Evolutionary conservation across 2,888 invertebrate genomes (phyloP).

Genomic region (Abrostola triplasia): DNA sequence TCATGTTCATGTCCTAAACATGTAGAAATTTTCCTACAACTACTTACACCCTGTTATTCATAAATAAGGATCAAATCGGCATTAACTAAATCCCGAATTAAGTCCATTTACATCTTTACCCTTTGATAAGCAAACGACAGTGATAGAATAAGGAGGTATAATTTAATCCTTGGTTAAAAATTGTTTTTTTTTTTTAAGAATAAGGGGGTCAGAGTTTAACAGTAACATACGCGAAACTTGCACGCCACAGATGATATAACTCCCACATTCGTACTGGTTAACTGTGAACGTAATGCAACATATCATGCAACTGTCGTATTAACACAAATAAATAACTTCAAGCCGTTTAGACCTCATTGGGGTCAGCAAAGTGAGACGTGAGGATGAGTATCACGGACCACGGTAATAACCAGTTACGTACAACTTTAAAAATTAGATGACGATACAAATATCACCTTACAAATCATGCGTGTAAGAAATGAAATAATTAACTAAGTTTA

Average conservation of each 20-base stretch:
- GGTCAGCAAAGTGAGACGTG: constrained; percentile 69
- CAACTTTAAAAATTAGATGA: constrained; percentile 36
- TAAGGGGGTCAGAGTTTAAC: not conserved
- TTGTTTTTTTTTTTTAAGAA: too few species aligned
- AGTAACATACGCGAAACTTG: constrained; percentile 2
- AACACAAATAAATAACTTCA: constrained; percentile 37
- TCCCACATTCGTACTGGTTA: constrained; percentile 28
- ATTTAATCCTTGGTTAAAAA: too few species aligned
- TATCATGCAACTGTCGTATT: constrained; percentile 63
- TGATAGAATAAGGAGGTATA: too few species aligned
- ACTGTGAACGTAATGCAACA: constrained; percentile 37
- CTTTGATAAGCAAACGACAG: too few species aligned
- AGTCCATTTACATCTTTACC: too few species aligned
- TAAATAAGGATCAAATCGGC: too few species aligned
- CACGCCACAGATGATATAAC: constrained; percentile 32
- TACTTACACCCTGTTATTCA: too few species aligned
- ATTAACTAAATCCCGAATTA: too few species aligned
- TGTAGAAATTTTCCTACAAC: too few species aligned
- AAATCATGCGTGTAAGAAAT: constrained; percentile 9
- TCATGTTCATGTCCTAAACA: too few species aligned
- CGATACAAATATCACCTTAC: constrained; percentile 23
- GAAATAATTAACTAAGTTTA: constrained; percentile 23
- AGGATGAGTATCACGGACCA: constrained; percentile 55
- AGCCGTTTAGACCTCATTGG: constrained; percentile 70
- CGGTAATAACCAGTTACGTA: constrained; percentile 63